A percentile compares a stretch with the other conserved stretches of the same genome.
These are phyloP conservation scores for Patella depressa DNA, from an alignment of 2,888 invertebrate species.

Conservation along the genomic window DNA sequence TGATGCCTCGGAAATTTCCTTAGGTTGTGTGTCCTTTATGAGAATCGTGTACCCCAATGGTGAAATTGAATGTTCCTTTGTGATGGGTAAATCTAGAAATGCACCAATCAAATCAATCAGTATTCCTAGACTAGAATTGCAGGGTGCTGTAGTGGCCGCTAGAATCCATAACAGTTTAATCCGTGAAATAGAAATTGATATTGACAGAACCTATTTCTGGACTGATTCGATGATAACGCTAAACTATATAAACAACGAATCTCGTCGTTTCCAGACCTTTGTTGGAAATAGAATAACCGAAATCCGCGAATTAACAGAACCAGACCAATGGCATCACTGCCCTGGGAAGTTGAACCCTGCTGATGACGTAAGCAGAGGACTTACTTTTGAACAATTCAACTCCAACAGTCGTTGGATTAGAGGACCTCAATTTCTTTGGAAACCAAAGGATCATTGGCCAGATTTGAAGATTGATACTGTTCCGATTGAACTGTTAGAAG, in stretches of 20 bases:
- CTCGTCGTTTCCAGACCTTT: background rate
- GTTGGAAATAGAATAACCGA: background rate
- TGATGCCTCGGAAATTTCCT: background rate
- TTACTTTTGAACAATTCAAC: background rate
- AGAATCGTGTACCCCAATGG: background rate
- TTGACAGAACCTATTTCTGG: background rate
- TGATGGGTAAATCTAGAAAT: background rate
- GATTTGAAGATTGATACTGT: background rate
- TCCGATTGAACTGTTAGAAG: background rate
- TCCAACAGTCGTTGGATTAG: background rate
- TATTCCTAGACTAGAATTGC: background rate
- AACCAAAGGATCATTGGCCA: background rate
- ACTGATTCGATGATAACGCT: background rate
- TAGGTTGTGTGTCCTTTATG: background rate
- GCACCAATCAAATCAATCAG: background rate
- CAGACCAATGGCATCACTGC: conserved; percentile 34
- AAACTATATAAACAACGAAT: background rate
- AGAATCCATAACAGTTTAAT: background rate
- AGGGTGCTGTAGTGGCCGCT: background rate
- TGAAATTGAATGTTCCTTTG: background rate
- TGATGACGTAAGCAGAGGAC: conserved; percentile 16
- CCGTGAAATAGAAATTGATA: background rate
- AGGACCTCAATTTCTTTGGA: background rate
- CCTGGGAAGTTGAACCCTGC: conserved; percentile 31
- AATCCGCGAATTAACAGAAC: conserved; percentile 3